Base-by-base conservation (phyloP, 1,140 invertebrate genomes). In the Magallana ariakensis region DNA sequence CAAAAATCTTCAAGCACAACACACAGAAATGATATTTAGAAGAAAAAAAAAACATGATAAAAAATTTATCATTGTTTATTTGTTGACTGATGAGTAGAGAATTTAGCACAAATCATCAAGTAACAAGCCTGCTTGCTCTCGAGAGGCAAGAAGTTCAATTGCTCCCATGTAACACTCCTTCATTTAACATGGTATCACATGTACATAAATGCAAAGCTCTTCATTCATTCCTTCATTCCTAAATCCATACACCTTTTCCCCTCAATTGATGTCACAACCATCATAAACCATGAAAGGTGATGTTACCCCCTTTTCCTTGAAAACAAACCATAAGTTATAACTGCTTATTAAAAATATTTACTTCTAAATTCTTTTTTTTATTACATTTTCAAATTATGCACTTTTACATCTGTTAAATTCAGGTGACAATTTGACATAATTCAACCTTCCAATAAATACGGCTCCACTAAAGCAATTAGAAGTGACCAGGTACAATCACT, bases 301-400 rank as follows among this genome's bases (percentile, higher is more conserved):
- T 70, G 19, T 26, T 22, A 13, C 58, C n/a, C 33, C 7, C 5
- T 60, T n/a, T 26, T 22, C 66, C 66, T 70, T 70, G 22, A 70
- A 70, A 26, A 70, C 66, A 70, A 70, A 70, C 5, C n/a, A n/a
- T n/a, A n/a, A n/a, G n/a, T n/a, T 26, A 19, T 26, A 70, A 70
- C 66, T 70, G 66, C 66, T 70, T 26, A 70, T 70, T 70, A 70
- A 70, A 70, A 70, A 70, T 70, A 70, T 70, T 70, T 70, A 70
- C 66, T 70, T 70, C 66, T 70, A 70, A 70, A 70, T 70, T 22
- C 26, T 70, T 70, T 8, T 46, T 46, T 46, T 46, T 46, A 46
- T 46, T 70, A 70, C 66, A 70, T 70, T 70, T 70, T 70, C 19
- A 70, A 70, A 70, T 70, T 70, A 70, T 70, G 66, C 66, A 70